A percentile compares a stretch with the other conserved stretches of the same genome.
Evolutionary conservation across 2,113 vertebrate species (phyloP).

Genomic region (Anoura caudifer): DNA sequence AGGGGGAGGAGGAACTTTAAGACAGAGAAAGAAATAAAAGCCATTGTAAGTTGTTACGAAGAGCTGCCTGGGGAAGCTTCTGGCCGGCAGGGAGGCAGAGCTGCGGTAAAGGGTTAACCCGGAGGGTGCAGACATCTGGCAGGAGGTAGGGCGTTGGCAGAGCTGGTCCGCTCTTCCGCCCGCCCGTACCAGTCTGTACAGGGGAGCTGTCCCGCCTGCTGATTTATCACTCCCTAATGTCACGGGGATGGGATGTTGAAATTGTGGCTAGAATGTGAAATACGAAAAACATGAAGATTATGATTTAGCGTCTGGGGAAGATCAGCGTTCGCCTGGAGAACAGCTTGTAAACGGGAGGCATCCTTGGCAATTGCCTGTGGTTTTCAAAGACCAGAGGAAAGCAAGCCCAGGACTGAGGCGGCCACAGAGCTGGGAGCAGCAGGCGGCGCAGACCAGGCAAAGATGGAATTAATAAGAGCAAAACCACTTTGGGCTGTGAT

Average conservation of each 20-base stretch:
- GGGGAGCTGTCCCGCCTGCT: slow-evolving; percentile 89
- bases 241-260: slow-evolving; percentile 91
- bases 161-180: slow-evolving; percentile 81
- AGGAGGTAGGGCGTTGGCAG: slow-evolving; percentile 86
- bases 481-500: not conserved
- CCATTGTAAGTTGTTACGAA: not conserved
- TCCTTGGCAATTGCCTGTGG: slow-evolving; percentile 70
- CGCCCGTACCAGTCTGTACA: slow-evolving; percentile 90
- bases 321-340: slow-evolving; percentile 79
- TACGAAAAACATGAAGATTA: slow-evolving; percentile 91
- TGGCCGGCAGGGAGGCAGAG: not conserved
- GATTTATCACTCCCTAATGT: slow-evolving; percentile 93
- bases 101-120: slow-evolving; percentile 79
- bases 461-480: slow-evolving; percentile 49
- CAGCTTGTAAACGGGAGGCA: slow-evolving; percentile 71
- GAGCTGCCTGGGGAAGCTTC: not conserved
- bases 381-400: slow-evolving; percentile 67
- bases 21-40: not conserved
- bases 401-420: slow-evolving; percentile 49
- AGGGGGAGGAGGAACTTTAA: not conserved
- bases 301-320: slow-evolving; percentile 90
- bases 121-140: slow-evolving; percentile 86
- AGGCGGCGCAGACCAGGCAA: slow-evolving; percentile 38
- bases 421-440: slow-evolving; percentile 44
- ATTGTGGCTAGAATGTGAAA: slow-evolving; percentile 91